A percentile compares a stretch with the other conserved stretches of the same genome.
These are phyloP conservation scores for Mustela lutreola DNA, from an alignment of 2,113 vertebrate species.

Conservation along the genomic window DNA sequence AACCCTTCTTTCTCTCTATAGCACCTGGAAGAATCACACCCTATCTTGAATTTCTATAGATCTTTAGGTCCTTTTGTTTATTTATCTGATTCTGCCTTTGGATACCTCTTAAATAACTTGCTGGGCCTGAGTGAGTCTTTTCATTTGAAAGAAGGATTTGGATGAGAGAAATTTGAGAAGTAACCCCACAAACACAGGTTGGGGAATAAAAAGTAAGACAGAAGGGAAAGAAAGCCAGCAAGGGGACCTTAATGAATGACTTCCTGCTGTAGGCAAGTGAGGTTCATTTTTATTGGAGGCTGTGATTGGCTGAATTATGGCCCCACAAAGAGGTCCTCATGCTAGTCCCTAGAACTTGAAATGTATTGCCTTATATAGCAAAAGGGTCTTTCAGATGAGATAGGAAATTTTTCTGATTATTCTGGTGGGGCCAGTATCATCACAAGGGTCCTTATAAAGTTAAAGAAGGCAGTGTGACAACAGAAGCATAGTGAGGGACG, in stretches of 20 bases:
- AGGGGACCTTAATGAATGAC: not conserved
- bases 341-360: not conserved
- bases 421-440: not conserved
- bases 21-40: not conserved
- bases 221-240: not conserved
- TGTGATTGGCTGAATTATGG: not conserved
- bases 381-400: not conserved
- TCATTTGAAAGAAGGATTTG: slow-evolving; percentile 6
- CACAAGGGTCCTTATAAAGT: not conserved
- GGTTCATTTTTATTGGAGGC: not conserved
- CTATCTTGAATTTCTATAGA: slow-evolving; percentile 8
- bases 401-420: not conserved
- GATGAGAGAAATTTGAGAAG: not conserved
- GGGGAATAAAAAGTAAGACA: not conserved
- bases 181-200: not conserved
- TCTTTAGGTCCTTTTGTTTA: not conserved
- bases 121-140: not conserved
- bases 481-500: not conserved
- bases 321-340: not conserved
- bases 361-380: not conserved
- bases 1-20: not conserved
- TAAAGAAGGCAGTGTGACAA: not conserved
- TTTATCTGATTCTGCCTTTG: slow-evolving; percentile 11
- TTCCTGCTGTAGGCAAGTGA: not conserved
- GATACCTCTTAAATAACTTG: not conserved